Base-by-base conservation (phyloP, 2,797 vertebrate genomes). In the Clarias fuscus region DNA sequence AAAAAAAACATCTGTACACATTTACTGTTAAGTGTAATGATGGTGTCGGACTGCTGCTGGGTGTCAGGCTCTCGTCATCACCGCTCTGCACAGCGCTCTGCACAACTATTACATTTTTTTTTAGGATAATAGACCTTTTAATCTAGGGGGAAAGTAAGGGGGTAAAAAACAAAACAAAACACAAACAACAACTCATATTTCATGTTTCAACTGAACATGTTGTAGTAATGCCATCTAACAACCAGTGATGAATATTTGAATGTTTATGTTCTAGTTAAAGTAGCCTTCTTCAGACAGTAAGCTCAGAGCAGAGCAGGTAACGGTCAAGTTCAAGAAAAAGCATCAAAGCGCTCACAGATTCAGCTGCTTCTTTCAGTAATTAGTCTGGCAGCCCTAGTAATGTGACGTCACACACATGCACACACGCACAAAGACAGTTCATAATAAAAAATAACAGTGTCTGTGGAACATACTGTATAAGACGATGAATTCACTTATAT, bases 321-420 rank as follows among this genome's bases (percentile, higher is more conserved):
- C 27, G 65, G 7, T 43, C 10, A 22, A 62, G 76, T 82, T 81
- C 33, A 81, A 72, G 80, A 87, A 86, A 89, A 64, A 62, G 81
- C 58, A 56, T 71, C 61, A 78, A 70, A 59, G 4, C 11, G 43
- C 76, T 86, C 82, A 88, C 61, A 14, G 75, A 86, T 56, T 82
- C 14, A 24, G 77, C 77, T 7, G 18, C 15, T 48, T 40, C 77
- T 86, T 88, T 71, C 83, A 73, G 77, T 76, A 81, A 84, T 89
- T 89, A 84, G 80, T 89, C 65, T 61, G 67, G 58, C 79, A 83
- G 78, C 56, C 62, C 82, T 83, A 84, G 59, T 79, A 84, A 86
- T 30, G 14, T 58, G 40, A 84, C 27, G 6, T 40, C 18, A 58
- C 56, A 68, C 61, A 30, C 30, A 81, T 37, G 37, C 0, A 53